Base-by-base conservation (phyloP, 2,888 invertebrate species). In the Thyatira batis region DNA sequence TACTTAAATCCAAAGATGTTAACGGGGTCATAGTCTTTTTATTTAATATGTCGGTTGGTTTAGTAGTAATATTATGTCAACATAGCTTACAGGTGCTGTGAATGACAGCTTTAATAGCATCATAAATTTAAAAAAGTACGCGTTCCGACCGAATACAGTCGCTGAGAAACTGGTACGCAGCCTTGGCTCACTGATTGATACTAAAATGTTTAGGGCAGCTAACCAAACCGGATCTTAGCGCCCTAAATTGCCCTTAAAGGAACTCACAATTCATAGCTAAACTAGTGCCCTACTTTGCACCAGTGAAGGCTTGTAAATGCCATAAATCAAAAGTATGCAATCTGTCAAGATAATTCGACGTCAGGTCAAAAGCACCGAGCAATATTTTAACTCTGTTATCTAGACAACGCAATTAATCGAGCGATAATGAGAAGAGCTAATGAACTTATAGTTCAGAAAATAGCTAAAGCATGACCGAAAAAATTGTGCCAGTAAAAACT, bases 221-320 rank as follows among this genome's bases (percentile, higher is more conserved):
- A 65, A 70, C 74, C 75, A 71, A 84, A 88, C 89, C 87, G 89
- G 90, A 88, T 87, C 78, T 78, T 63, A 67, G 64, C 76, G 87
- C 72, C 83, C 86, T 83, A 79, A 85, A 85, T 87, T 77, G 78
- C 82, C 81, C 78, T 76, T 81, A 78, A 72, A 84, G 79, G 84
- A 82, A 78, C 77, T 78, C 57, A 75, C 78, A 80, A 80, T 84
- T 78, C 77, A 72, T 73, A 75, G 69, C 67, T 73, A 68, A 73
- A 72, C 74, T 58, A 71, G 60, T 78, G 81, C 60, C 80, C 82
- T 71, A 82, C 70, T 78, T 80, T 69, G 62, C 69, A 57, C 60
- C 2, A 33, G 57, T 59, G 61, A 60, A 73, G 71, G 80, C 78
- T 78, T 69, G 58, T 71, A 68, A 73, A 74, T 66, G 66, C 67